These are phyloP conservation scores for Proales similis DNA, from an alignment of 1,140 invertebrate genomes.

Conservation along the genomic window DNA sequence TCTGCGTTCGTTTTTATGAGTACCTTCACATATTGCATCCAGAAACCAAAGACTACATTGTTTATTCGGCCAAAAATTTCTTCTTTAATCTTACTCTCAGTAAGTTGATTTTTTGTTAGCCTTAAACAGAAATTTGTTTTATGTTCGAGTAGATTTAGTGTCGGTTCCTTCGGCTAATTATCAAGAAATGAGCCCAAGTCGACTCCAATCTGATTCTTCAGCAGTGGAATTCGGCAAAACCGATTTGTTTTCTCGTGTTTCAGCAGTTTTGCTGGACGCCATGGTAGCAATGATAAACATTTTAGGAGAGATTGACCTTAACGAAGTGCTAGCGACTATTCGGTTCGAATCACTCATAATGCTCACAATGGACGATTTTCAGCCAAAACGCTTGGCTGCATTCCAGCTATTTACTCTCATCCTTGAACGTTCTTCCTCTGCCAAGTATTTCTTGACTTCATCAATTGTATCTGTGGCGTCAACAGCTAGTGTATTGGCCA, in stretches of 20 bases:
- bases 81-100: constrained; percentile 31
- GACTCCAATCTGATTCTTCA: background rate
- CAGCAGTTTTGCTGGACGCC: constrained; percentile 15
- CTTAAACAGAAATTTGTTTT: background rate
- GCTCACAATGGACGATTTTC: constrained; percentile 33
- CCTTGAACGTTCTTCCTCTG: constrained; percentile 8
- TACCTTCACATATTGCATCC: constrained; percentile 28
- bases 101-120: background rate
- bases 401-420: constrained; percentile 15
- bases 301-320: constrained; percentile 18
- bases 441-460: constrained; percentile 24
- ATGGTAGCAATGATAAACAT: constrained; percentile 24
- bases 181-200: background rate
- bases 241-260: constrained; percentile 2
- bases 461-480: too few species aligned
- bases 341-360: constrained; percentile 36
- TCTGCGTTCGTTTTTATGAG: constrained; percentile 33
- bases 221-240: background rate
- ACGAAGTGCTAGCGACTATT: constrained; percentile 10
- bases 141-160: background rate
- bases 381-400: constrained; percentile 14
- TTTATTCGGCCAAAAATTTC: constrained; percentile 29
- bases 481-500: background rate
- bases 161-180: background rate
- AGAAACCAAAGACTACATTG: constrained; percentile 28